Conservation (phyloP, 1,140 invertebrate species). For the Drosophila ficusphila region DNA sequence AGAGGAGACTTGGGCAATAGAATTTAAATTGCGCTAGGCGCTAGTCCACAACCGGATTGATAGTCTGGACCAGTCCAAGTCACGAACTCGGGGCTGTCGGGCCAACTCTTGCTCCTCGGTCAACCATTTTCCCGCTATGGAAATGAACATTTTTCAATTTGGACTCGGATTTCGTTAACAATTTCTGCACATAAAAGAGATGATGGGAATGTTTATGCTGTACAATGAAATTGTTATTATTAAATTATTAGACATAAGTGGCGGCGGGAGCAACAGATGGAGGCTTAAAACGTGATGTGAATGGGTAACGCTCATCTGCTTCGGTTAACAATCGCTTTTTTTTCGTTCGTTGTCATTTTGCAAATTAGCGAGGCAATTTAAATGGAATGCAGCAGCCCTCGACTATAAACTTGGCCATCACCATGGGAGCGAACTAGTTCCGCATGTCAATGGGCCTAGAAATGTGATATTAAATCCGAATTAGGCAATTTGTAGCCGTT, state of each 20-base stretch:
- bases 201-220: conserved; percentile 50
- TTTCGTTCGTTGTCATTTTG: conserved; percentile 14
- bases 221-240: conserved; percentile 55
- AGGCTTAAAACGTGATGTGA: conserved; percentile 38
- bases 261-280: conserved; percentile 18
- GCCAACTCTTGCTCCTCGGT: conserved; percentile 1
- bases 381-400: conserved; percentile 33
- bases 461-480: background rate
- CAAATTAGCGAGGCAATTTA: conserved; percentile 49
- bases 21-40: conserved; percentile 41
- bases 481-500: conserved; percentile 1
- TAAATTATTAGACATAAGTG: conserved; percentile 54
- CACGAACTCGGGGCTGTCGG: conserved; percentile 23
- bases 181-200: conserved; percentile 50
- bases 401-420: conserved; percentile 13
- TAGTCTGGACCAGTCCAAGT: conserved; percentile 27
- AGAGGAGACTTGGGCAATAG: conserved; percentile 9
- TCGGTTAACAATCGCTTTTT: conserved; percentile 31
- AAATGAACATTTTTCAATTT: conserved; percentile 40
- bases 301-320: conserved; percentile 45
- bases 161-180: conserved; percentile 16
- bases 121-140: conserved; percentile 4
- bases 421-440: conserved; percentile 25
- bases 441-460: conserved; percentile 12
- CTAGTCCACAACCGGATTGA: conserved; percentile 44